These are phyloP conservation scores for Acanthurus tractus DNA, from an alignment of 2,797 vertebrate species.

Conservation along the genomic window DNA sequence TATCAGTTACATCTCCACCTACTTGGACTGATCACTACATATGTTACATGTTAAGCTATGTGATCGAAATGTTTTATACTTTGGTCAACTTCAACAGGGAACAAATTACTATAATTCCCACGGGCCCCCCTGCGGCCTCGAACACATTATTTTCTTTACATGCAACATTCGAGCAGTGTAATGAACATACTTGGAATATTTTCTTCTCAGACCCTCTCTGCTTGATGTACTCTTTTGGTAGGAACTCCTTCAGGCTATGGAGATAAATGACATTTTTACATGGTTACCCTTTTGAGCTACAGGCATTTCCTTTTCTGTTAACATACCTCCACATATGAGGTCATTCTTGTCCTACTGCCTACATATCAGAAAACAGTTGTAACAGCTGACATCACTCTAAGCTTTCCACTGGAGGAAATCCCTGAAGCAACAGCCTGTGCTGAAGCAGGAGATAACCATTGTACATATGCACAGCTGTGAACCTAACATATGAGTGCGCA, in stretches of 20 bases:
- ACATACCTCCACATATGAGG: slow-evolving; percentile 74
- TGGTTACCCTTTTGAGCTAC: slow-evolving; percentile 63
- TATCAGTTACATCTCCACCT: slow-evolving; percentile 15
- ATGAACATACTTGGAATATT: slow-evolving; percentile 94
- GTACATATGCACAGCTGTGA: slow-evolving; percentile 41
- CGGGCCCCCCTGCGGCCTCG: neutral
- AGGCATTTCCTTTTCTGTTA: slow-evolving; percentile 73
- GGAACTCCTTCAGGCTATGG: slow-evolving; percentile 95
- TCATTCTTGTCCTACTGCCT: slow-evolving; percentile 67
- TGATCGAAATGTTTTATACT: slow-evolving; percentile 12
- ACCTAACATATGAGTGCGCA: slow-evolving; percentile 25
- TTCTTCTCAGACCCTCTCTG: slow-evolving; percentile 97
- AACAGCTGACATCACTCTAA: slow-evolving; percentile 75
- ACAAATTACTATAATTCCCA: slow-evolving; percentile 36
- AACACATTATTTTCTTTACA: slow-evolving; percentile 32
- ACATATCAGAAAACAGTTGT: slow-evolving; percentile 74
- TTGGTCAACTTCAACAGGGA: slow-evolving; percentile 19
- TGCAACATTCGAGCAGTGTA: slow-evolving; percentile 14
- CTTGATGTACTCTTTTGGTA: slow-evolving; percentile 98
- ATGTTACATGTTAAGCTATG: neutral
- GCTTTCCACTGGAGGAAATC: slow-evolving; percentile 69
- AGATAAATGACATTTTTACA: slow-evolving; percentile 73
- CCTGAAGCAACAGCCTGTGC: slow-evolving; percentile 53
- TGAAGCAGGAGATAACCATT: slow-evolving; percentile 49
- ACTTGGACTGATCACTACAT: neutral